Percentiles rank a stretch among this genome's conserved stretches.
phyloP scores from a whole-genome alignment of 2,797 vertebrate genomes.

The Tapirus indicus region DNA sequence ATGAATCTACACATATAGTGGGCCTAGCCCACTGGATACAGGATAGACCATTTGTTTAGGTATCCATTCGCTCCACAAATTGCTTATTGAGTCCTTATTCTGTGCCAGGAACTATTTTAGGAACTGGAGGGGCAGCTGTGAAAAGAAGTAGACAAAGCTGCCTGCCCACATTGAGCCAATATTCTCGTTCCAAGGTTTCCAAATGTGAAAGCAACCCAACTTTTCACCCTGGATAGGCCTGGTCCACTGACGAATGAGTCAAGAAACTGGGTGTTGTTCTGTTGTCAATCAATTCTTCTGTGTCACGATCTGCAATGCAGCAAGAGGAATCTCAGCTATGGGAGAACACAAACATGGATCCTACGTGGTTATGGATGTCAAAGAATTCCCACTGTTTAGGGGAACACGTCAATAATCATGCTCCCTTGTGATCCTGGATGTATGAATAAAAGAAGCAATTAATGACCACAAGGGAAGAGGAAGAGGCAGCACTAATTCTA shows the following conservation, averaged over 20 bases:
- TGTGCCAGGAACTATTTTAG: neutral
- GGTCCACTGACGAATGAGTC: neutral
- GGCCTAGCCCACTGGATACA: neutral
- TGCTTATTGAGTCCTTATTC: neutral
- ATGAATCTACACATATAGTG: neutral
- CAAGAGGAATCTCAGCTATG: neutral
- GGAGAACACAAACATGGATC: neutral
- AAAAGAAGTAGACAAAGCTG: neutral
- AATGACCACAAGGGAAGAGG: neutral
- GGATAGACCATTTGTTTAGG: neutral
- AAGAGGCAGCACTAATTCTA: neutral
- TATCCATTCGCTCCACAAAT: neutral
- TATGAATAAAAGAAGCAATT: neutral
- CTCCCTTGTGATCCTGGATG: neutral
- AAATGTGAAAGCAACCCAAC: neutral
- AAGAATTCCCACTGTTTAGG: neutral
- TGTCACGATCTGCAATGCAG: fast-evolving
- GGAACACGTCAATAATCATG: neutral
- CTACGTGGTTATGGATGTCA: neutral
- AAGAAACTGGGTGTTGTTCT: neutral
- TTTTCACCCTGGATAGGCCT: too few relatives aligned
- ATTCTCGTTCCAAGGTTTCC: neutral
- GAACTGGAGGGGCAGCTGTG: too few relatives aligned
- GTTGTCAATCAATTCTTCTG: neutral
- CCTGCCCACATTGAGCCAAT: too few relatives aligned